Evolutionary conservation across 2,113 vertebrate genomes (phyloP), one percentile per base, ranked within the genome.

Genomic region (Hemibagrus wyckioides): DNA sequence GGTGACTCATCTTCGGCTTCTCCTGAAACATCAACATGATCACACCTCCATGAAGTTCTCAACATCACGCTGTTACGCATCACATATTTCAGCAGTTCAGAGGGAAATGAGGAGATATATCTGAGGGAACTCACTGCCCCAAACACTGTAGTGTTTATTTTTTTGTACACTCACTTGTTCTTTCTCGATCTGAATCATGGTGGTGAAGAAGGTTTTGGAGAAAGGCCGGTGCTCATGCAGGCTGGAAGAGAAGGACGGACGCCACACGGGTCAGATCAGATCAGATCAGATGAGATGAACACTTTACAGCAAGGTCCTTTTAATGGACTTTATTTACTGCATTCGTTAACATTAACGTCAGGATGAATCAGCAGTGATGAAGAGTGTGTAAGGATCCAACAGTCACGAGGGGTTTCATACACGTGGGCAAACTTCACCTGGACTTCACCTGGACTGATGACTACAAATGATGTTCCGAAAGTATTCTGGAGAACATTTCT

Each of bases 171-270:
- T 92, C 93, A 99, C 98, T 92, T 98, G 97, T 52, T 98, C 94
- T 89, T 98, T 99, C 94, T 99, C 98, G 50, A 99, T 97, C 83
- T 96, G 90, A 79, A 99, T 97, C 96, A 99, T 99, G 89, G 89
- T 96, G 92, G 91, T 96, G 93, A 99, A 99, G 94, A 99, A 99
- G 7, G 90, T 90, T 89, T 96, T 95, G 71, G 97, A 96, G 92
- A 99, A 91, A 0, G 98, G 98, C 7, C 96, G 96, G 77, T 90
- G 95, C 92, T 99, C 98, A 82, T 96, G 95, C 85, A 99, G 92
- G 90, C 98, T 99, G 91, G 50, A 93, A 88, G 61, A n/a, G 69
- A 56, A 50, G 86, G 4, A 39, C 41, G n/a, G 28, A 39, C 10
- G 14, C 2, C 73, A n/a, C 69, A 41, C 21, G 0, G 33, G 25